Conservation (phyloP, 1,140 invertebrate species). For the Ylistrum balloti region DNA sequence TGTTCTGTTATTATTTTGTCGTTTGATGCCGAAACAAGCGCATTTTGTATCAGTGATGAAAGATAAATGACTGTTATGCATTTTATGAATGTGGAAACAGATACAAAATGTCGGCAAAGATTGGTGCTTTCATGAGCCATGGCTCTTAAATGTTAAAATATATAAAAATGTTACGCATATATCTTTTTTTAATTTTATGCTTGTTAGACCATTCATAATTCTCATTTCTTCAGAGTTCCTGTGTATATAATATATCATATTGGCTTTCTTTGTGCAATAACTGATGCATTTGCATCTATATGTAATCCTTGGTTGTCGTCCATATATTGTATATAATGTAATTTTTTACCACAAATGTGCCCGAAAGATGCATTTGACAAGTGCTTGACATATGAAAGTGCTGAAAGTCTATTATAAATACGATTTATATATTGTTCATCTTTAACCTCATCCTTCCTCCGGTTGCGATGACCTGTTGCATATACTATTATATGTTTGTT, state of each 20-base stretch:
- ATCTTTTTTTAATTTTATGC: conserved; percentile 40
- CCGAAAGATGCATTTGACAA: conserved; percentile 25
- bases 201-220: conserved; percentile 40
- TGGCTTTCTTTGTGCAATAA: conserved; percentile 38
- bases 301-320: conserved; percentile 32
- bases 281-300: not conserved
- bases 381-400: conserved; percentile 38
- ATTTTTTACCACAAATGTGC: conserved; percentile 27
- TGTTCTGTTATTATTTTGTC: not conserved
- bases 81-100: not conserved
- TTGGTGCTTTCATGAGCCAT: conserved; percentile 38
- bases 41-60: conserved; percentile 5
- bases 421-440: conserved; percentile 27
- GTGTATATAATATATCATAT: conserved; percentile 24
- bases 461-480: conserved; percentile 22
- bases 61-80: conserved; percentile 24
- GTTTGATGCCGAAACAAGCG: not conserved
- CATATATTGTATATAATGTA: conserved; percentile 22
- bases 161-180: conserved; percentile 6
- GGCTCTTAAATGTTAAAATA: not conserved
- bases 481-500: conserved; percentile 36
- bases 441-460: conserved; percentile 32
- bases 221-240: conserved; percentile 15
- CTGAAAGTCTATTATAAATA: conserved; percentile 29
- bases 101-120: conserved; percentile 38